Conservation (phyloP, 2,888 invertebrate species). For the Drosophila formosana region DNA sequence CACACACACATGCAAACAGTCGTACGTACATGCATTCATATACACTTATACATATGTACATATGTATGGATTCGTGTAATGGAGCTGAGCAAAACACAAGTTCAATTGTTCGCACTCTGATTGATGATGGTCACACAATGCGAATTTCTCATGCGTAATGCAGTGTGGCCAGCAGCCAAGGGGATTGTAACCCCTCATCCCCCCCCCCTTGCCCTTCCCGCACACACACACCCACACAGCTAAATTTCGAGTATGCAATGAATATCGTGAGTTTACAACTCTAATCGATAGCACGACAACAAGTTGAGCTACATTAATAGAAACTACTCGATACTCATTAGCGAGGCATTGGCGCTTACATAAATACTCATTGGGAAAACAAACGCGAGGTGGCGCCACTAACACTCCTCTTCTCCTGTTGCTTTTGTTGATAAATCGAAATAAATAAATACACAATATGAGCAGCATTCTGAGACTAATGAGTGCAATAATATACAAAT, state of each 20-base stretch:
- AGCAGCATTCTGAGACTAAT: neutral
- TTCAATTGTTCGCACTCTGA: conserved; percentile 30
- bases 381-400: neutral
- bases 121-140: conserved; percentile 17
- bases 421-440: neutral
- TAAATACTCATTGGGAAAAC: neutral
- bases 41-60: neutral
- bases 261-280: neutral
- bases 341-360: neutral
- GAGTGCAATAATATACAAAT: neutral
- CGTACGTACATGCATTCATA: neutral
- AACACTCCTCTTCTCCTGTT: neutral
- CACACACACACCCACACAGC: too few species aligned
- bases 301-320: too few species aligned
- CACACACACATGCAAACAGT: neutral
- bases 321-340: neutral
- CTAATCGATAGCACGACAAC: neutral
- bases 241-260: neutral
- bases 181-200: neutral
- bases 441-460: neutral
- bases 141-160: conserved; percentile 2
- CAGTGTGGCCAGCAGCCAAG: neutral
- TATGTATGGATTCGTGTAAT: conserved; percentile 1
- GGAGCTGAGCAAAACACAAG: neutral
- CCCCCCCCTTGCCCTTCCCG: neutral